Base-by-base conservation (phyloP, 2,888 invertebrate genomes). In the Synanthedon andrenaeformis region DNA sequence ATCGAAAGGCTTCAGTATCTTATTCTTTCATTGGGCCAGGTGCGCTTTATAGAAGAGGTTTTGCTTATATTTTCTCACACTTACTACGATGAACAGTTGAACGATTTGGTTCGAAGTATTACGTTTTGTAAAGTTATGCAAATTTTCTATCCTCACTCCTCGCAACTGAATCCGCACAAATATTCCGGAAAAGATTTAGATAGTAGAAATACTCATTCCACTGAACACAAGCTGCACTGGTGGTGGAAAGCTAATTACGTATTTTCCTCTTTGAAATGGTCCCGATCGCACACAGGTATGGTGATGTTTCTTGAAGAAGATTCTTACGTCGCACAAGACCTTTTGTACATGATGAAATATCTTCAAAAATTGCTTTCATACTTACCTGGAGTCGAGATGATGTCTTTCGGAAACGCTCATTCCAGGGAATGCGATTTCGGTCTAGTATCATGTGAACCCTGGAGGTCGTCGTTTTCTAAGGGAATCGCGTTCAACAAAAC, bases 191-290 rank as follows among this genome's bases (percentile, higher is more conserved):
- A n/a, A 42, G 42, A 42, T 42, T 3, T 5, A 2, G 42, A 42
- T n/a, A 4, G 3, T 12, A 67, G 76, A 5, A 64, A 71, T 54
- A 72, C 69, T n/a, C 56, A 52, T 11, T 58, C 55, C 42, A 55
- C 64, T 2, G 70, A 79, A 59, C 59, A 58, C 56, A 78, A 78
- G 57, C 75, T 74, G 51, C 77, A 78, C 59, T 79, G 78, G 78
- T 79, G 78, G 79, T 79, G 78, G 78, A 73, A 64, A 49, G 75
- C 70, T 1, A 60, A 66, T 56, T 66, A 65, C 49, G 61, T 77
- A n/a, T 78, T 78, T 55, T 61, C 64, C 17, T 54, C 52, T 8
- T 42, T 66, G 49, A 58, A 59, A 11, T 65, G 67, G 66, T 59
- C 66, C 3, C 28, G 2, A 1, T 42, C 12, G 1, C 63, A 66